A percentile compares a stretch with the other conserved stretches of the same genome.
Evolutionary conservation across 2,113 vertebrate species (phyloP).

Genomic region (Hemiprocne comata): DNA sequence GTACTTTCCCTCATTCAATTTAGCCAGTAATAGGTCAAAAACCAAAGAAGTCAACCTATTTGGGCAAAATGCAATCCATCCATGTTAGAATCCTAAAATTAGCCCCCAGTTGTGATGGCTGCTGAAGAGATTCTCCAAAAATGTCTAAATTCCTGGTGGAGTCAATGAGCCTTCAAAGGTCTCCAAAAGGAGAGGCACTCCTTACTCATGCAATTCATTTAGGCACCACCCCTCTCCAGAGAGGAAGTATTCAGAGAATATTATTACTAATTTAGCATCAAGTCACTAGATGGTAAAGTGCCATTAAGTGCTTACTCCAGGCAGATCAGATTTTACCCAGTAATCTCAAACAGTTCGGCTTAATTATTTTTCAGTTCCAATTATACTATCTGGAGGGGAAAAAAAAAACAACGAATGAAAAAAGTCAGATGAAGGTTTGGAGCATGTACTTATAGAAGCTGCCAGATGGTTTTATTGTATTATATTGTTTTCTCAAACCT

Average conservation of each 20-base stretch:
- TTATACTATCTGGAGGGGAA: fast-evolving
- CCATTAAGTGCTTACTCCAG: neutral
- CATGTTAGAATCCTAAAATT: neutral
- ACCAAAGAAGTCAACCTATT: neutral
- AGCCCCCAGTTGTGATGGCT: neutral
- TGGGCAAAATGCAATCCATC: neutral
- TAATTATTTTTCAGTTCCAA: neutral
- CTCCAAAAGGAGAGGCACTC: neutral
- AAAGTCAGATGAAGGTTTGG: neutral
- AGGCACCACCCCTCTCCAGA: neutral
- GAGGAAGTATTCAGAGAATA: neutral
- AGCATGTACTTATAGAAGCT: neutral
- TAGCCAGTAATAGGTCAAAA: neutral
- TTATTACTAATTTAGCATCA: neutral
- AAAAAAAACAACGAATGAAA: neutral
- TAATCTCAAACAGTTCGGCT: neutral
- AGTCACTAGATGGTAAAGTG: neutral
- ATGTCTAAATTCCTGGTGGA: neutral
- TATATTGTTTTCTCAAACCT: neutral
- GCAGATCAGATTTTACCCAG: neutral
- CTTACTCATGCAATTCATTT: neutral
- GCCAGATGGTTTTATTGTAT: neutral
- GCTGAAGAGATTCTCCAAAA: neutral
- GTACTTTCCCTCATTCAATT: neutral
- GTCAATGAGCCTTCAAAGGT: neutral